These are phyloP conservation scores for Cactoblastis cactorum DNA, from an alignment of 2,888 invertebrate genomes.

Conservation along the genomic window DNA sequence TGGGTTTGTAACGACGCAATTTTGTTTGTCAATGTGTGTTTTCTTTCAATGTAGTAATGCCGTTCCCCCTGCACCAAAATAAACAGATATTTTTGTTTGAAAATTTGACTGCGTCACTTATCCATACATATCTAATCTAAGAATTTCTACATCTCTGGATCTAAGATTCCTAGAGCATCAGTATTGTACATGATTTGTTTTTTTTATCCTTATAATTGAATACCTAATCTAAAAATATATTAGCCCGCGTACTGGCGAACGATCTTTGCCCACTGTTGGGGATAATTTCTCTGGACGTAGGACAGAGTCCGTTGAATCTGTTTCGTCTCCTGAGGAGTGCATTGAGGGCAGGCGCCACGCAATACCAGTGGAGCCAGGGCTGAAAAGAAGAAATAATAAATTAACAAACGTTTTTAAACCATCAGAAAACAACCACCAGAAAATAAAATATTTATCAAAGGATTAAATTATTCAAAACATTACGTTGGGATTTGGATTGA, in stretches of 20 bases:
- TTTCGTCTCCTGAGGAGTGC: slow-evolving; percentile 82
- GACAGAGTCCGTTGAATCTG: slow-evolving; percentile 87
- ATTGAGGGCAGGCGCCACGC: slow-evolving; percentile 86
- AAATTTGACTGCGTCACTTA: too few species aligned
- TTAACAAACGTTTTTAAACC: too few species aligned
- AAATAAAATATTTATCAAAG: too few species aligned
- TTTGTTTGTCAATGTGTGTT: too few species aligned
- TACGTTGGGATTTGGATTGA: too few species aligned
- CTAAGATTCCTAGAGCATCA: background rate
- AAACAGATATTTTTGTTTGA: too few species aligned
- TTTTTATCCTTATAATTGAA: slow-evolving; percentile 17
- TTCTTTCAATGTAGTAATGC: too few species aligned
- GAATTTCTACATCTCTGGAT: background rate
- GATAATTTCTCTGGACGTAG: slow-evolving; percentile 86
- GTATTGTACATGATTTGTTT: background rate
- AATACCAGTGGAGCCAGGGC: slow-evolving; percentile 87
- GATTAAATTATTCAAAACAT: too few species aligned
- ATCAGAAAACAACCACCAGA: too few species aligned
- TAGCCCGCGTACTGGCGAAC: slow-evolving; percentile 83
- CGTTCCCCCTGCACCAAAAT: too few species aligned
- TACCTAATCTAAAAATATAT: slow-evolving; percentile 11
- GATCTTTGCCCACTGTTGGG: slow-evolving; percentile 87
- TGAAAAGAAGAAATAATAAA: slow-evolving; percentile 52
- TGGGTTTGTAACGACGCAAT: too few species aligned
- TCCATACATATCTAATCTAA: background rate